phyloP scores from a whole-genome alignment of 2,113 vertebrate genomes.

The Phycodurus eques region DNA sequence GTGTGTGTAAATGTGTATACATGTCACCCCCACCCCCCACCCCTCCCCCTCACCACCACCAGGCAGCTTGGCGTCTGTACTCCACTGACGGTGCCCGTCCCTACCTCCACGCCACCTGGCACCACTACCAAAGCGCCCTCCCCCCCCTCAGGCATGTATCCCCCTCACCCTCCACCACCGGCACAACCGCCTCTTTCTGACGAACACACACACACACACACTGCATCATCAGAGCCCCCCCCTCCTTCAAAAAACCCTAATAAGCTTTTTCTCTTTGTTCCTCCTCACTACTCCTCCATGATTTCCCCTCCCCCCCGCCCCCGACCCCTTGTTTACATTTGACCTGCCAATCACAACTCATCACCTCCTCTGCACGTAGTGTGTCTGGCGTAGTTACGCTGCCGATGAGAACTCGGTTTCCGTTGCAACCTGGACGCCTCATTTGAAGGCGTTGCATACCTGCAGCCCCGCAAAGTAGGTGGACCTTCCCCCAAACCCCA shows the following conservation, averaged over 20 bases:
- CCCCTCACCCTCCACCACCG: slow-evolving; percentile 37
- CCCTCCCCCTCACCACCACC: slow-evolving; percentile 45
- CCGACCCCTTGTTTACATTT: slow-evolving; percentile 34
- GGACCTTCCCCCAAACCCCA: slow-evolving; percentile 17
- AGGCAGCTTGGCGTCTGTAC: slow-evolving; percentile 86
- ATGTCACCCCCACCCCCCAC: slow-evolving; percentile 59
- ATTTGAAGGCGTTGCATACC: slow-evolving; percentile 99
- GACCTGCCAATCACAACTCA: slow-evolving; percentile 51
- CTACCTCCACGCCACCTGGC: slow-evolving; percentile 83
- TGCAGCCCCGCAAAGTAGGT: slow-evolving; percentile 99
- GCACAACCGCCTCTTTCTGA: slow-evolving; percentile 7
- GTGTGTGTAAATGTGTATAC: slow-evolving; percentile 24
- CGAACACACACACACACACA: slow-evolving; percentile 1
- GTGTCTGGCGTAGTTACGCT: slow-evolving; percentile 98
- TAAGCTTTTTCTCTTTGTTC: slow-evolving; percentile 11
- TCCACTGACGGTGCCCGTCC: slow-evolving; percentile 79
- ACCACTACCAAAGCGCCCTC: slow-evolving; percentile 83
- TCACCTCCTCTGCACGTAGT: slow-evolving; percentile 83
- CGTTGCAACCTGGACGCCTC: slow-evolving; percentile 99
- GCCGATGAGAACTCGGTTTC: slow-evolving; percentile 99
- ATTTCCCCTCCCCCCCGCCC: slow-evolving; percentile 11
- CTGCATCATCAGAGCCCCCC: slow-evolving; percentile 3
- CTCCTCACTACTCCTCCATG: slow-evolving; percentile 10
- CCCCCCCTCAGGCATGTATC: slow-evolving; percentile 86
- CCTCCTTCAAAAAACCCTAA: slow-evolving; percentile 16